Conservation (phyloP, 53 echinoderm and acorn worm genomes). For the Patiria pectinifera region DNA sequence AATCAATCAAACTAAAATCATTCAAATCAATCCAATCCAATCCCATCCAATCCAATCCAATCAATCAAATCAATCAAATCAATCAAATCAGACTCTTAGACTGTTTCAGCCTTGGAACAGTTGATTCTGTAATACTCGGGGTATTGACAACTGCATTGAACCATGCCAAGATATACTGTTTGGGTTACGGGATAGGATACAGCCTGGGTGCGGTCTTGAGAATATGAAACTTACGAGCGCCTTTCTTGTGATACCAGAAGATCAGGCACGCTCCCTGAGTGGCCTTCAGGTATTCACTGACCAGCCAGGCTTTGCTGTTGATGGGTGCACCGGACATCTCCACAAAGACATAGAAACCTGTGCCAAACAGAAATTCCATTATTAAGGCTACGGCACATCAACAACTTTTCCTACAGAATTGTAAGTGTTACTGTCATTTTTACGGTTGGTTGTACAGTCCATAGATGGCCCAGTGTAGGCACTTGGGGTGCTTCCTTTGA, state of each 20-base stretch:
- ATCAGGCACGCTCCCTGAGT: conserved; percentile 54
- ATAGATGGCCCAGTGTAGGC: conserved; percentile 69
- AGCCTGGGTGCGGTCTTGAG: no score
- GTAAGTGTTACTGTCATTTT: not conserved
- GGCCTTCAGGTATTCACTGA: conserved; percentile 52
- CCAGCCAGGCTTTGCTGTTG: conserved; percentile 41
- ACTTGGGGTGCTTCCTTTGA: conserved; percentile 63
- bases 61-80: no score
- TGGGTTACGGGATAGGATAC: no score
- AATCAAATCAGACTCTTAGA: no score
- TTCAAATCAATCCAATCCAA: no score
- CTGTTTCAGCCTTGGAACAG: no score
- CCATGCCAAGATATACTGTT: no score
- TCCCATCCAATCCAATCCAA: no score
- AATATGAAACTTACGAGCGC: conserved; percentile 48
- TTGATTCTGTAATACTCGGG: no score
- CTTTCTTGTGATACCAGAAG: conserved; percentile 93
- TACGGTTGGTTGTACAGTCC: conserved; percentile 75
- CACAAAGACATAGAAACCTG: conserved; percentile 72
- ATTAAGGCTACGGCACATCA: not conserved
- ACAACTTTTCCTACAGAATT: not conserved
- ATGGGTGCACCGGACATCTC: conserved; percentile 45
- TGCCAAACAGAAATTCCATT: not conserved
- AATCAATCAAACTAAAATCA: no score
- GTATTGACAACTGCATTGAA: no score